These are phyloP conservation scores for Platycercus adscitus DNA, from an alignment of 2,113 vertebrate species.

Conservation along the genomic window DNA sequence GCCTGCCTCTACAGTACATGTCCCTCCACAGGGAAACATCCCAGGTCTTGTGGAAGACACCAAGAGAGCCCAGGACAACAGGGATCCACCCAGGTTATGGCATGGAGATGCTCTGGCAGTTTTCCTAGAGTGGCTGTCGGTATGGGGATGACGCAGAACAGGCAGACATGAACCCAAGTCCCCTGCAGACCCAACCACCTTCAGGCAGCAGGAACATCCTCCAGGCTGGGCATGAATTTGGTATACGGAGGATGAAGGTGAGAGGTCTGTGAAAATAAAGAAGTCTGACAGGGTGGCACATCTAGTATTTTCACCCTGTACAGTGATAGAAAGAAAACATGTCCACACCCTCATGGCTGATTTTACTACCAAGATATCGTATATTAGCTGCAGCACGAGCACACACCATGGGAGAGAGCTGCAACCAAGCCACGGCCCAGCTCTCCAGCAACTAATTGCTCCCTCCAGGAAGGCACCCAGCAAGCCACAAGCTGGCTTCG, in stretches of 20 bases:
- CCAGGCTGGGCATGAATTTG: neutral
- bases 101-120: neutral
- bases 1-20: neutral
- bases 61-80: neutral
- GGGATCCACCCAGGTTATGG: neutral
- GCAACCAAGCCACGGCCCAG: neutral
- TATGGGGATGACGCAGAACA: neutral
- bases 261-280: slow-evolving; percentile 30
- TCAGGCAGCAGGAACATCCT: neutral
- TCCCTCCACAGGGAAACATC: accelerated
- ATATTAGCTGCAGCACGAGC: neutral
- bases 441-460: neutral
- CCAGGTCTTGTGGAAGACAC: neutral
- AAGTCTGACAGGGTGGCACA: neutral
- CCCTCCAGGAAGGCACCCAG: neutral
- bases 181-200: neutral
- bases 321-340: neutral
- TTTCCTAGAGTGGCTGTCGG: neutral
- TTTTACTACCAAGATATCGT: neutral
- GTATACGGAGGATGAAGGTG: neutral
- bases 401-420: accelerated
- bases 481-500: neutral
- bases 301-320: slow-evolving; percentile 21
- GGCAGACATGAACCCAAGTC: neutral
- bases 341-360: slow-evolving; percentile 32